Evolutionary conservation across 2,797 vertebrate genomes (phyloP).

Genomic region (Poecilia velifera): DNA sequence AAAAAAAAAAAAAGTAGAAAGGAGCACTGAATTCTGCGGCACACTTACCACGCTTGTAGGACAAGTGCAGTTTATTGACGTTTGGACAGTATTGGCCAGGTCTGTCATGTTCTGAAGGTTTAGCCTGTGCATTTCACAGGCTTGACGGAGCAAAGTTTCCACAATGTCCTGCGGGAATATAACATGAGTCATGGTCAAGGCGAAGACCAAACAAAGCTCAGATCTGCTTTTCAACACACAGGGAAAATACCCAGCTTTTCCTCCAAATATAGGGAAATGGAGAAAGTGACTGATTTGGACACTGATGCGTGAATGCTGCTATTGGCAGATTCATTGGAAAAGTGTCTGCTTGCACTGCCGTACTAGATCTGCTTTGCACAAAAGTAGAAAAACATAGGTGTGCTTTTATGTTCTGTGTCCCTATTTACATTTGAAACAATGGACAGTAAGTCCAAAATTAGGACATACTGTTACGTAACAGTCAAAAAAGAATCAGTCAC

Average conservation of each 20-base stretch:
- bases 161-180: constrained; percentile 44
- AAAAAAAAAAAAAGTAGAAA: no score
- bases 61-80: constrained; percentile 45
- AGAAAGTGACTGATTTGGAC: not conserved
- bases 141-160: constrained; percentile 29
- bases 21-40: not conserved
- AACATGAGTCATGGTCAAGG: not conserved
- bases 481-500: not conserved
- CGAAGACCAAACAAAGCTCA: constrained; percentile 10
- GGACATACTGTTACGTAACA: not conserved
- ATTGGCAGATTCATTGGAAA: not conserved
- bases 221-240: not conserved
- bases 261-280: not conserved
- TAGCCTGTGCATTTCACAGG: constrained; percentile 55
- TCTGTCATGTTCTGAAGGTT: rapidly evolving
- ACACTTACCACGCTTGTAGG: constrained; percentile 41
- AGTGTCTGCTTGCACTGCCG: not conserved
- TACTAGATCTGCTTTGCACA: not conserved
- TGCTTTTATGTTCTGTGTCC: not conserved
- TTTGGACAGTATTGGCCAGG: rapidly evolving
- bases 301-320: not conserved
- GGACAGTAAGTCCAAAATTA: not conserved
- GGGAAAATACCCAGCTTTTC: not conserved
- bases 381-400: not conserved
- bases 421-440: not conserved